Evolutionary conservation across 2,113 vertebrate genomes (phyloP).

Genomic region (Megaptera novaeangliae): DNA sequence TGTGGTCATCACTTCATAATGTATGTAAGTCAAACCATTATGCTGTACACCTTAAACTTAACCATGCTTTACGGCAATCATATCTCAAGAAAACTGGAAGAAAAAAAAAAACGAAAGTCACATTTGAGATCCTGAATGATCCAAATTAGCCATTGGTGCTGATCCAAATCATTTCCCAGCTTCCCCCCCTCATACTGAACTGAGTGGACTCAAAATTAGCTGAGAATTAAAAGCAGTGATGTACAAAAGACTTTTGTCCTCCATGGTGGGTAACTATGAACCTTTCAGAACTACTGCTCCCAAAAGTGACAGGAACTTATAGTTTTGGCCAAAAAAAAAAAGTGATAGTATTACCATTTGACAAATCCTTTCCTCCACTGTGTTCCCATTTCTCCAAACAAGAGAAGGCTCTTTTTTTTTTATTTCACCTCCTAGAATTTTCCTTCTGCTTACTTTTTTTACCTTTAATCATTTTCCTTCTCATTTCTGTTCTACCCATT

Average conservation of each 20-base stretch:
- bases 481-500: not conserved
- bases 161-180: not conserved
- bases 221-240: not conserved
- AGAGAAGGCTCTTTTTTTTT: not conserved
- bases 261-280: not conserved
- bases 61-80: not conserved
- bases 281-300: not conserved
- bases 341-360: not conserved
- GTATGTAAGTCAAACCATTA: not conserved
- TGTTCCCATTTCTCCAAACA: not conserved
- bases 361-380: not conserved
- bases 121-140: not conserved
- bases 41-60: not conserved
- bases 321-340: not conserved
- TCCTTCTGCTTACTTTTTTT: not conserved
- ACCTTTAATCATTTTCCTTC: not conserved
- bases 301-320: not conserved
- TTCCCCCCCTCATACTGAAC: not conserved
- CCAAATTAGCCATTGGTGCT: not conserved
- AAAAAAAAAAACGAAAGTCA: not conserved
- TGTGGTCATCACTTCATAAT: not conserved
- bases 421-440: not conserved
- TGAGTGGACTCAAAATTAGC: not conserved
- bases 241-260: not conserved
- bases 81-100: not conserved